phyloP scores from a whole-genome alignment of 2,888 invertebrate species.

The Xanthorhoe designata region DNA sequence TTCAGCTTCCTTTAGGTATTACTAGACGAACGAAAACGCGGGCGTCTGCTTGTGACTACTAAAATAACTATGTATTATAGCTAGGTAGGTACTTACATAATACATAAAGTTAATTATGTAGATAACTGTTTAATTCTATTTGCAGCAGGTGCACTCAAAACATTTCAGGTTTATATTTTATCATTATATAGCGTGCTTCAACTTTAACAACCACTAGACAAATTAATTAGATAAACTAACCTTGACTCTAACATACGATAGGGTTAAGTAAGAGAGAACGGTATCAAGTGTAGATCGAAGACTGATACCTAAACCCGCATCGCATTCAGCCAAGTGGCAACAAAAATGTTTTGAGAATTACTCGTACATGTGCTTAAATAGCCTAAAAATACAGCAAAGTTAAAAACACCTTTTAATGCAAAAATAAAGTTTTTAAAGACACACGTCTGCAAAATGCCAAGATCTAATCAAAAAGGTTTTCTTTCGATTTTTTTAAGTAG shows the following conservation, averaged over 20 bases:
- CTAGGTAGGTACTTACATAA: too few species aligned
- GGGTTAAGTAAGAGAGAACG: neutral
- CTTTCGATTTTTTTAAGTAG: too few species aligned
- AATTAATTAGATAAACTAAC: conserved; percentile 28
- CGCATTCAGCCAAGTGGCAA: neutral
- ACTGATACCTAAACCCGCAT: conserved; percentile 8
- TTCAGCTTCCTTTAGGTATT: too few species aligned
- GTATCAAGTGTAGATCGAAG: conserved; percentile 12
- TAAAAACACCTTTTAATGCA: neutral
- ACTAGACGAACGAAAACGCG: too few species aligned
- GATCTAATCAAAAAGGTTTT: too few species aligned
- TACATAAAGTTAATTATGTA: neutral
- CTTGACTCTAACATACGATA: conserved; percentile 25
- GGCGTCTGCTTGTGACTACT: too few species aligned
- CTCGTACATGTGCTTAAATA: neutral
- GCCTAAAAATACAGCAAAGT: neutral
- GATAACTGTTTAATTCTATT: neutral
- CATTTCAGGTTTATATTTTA: conserved; percentile 12
- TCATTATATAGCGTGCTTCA: conserved; percentile 10
- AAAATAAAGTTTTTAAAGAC: too few species aligned
- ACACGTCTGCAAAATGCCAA: too few species aligned
- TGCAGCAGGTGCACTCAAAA: neutral
- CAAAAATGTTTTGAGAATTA: neutral
- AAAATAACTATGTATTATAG: too few species aligned
- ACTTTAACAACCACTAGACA: conserved; percentile 15